A percentile compares a stretch with the other conserved stretches of the same genome.
Evolutionary conservation across 2,113 vertebrate genomes (phyloP).

Genomic region (Semnornis frantzii): DNA sequence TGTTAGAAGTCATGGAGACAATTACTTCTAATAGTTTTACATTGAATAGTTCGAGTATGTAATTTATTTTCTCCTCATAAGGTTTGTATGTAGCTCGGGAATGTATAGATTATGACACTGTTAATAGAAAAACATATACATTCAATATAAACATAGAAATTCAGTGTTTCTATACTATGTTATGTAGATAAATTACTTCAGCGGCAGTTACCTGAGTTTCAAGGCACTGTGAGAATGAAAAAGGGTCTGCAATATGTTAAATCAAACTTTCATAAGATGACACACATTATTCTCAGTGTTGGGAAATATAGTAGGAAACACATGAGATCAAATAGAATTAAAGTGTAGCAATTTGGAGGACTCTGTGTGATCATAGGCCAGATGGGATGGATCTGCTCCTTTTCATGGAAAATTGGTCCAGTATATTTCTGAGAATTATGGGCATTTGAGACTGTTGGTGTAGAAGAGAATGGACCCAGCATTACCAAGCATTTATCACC

Average conservation of each 20-base stretch:
- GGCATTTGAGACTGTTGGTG: background rate
- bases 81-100: background rate
- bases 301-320: background rate
- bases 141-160: background rate
- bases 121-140: background rate
- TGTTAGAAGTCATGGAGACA: background rate
- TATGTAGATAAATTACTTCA: background rate
- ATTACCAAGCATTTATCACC: background rate
- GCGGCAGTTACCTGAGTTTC: background rate
- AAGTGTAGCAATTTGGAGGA: background rate
- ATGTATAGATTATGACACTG: background rate
- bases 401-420: background rate
- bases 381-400: background rate
- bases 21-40: background rate
- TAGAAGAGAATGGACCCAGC: background rate
- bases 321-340: background rate
- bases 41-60: background rate
- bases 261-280: background rate
- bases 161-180: background rate
- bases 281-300: background rate
- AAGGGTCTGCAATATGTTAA: background rate
- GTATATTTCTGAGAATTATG: background rate
- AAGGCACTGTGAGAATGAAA: background rate
- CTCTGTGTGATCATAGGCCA: background rate
- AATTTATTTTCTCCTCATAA: background rate